These are phyloP conservation scores for Globia sparganii DNA, from an alignment of 2,888 invertebrate genomes.

Conservation along the genomic window DNA sequence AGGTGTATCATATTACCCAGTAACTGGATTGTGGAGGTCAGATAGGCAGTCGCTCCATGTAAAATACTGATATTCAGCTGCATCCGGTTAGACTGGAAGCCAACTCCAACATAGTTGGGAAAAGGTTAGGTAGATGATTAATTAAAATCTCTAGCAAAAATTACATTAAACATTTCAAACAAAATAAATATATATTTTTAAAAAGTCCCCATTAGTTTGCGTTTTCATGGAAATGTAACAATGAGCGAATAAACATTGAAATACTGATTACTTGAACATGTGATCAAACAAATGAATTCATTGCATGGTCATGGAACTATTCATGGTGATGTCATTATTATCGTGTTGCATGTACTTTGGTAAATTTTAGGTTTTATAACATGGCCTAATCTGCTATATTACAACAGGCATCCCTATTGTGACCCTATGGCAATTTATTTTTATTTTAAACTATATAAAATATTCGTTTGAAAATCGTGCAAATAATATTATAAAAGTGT, in stretches of 20 bases:
- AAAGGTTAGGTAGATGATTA: no score
- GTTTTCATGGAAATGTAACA: slow-evolving; percentile 63
- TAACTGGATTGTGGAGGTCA: no score
- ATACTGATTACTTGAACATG: slow-evolving; percentile 62
- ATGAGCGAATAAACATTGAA: slow-evolving; percentile 51
- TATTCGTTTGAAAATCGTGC: not conserved
- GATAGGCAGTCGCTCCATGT: no score
- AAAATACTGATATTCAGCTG: no score
- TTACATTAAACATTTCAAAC: not conserved
- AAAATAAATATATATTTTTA: slow-evolving; percentile 26
- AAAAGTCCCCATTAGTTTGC: slow-evolving; percentile 20
- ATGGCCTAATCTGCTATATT: not conserved
- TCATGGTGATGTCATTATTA: slow-evolving; percentile 71
- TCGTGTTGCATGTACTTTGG: slow-evolving; percentile 60
- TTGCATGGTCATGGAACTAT: slow-evolving; percentile 59
- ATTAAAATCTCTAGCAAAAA: not conserved
- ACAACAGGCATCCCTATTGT: not conserved
- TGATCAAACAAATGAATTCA: slow-evolving; percentile 67
- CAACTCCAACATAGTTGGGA: no score
- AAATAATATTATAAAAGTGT: not conserved
- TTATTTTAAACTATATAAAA: not conserved
- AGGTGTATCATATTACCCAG: no score
- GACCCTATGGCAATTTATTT: not conserved
- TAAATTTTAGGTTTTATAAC: slow-evolving; percentile 35
- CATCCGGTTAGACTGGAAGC: no score